phyloP scores from a whole-genome alignment of 2,797 vertebrate species.

The Enteromius argenteus region DNA sequence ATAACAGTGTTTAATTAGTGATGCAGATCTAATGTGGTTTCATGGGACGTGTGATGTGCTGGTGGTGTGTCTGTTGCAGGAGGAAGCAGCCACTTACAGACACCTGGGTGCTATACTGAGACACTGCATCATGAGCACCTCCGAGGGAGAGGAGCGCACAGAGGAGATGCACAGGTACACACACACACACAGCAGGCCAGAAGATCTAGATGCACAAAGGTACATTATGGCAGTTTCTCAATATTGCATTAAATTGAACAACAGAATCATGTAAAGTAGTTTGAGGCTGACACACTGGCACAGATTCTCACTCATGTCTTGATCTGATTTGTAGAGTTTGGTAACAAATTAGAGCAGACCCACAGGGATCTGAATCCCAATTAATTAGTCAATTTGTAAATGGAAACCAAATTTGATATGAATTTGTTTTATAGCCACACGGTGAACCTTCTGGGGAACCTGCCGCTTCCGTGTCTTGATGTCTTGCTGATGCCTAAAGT shows the following conservation, averaged over 20 bases:
- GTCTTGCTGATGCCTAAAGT: constrained; percentile 87
- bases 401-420: not conserved
- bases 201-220: not conserved
- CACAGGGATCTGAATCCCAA: constrained; percentile 12
- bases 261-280: not conserved
- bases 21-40: constrained; percentile 22
- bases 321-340: constrained; percentile 24
- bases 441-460: constrained; percentile 88
- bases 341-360: constrained; percentile 35
- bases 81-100: constrained; percentile 87
- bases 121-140: constrained; percentile 86
- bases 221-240: not conserved
- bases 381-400: constrained; percentile 16
- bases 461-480: constrained; percentile 89
- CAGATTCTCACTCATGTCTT: constrained; percentile 1
- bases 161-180: constrained; percentile 91
- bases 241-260: not conserved
- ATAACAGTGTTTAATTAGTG: constrained; percentile 21
- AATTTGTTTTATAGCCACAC: constrained; percentile 79
- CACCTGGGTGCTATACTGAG: constrained; percentile 88
- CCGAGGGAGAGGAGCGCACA: constrained; percentile 87
- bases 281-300: constrained; percentile 32
- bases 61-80: constrained; percentile 71
- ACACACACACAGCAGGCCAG: not conserved
- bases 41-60: not conserved